Evolutionary conservation across 2,888 invertebrate genomes (phyloP), one percentile per base, ranked within the genome.

Genomic region (Noctua fimbriata): DNA sequence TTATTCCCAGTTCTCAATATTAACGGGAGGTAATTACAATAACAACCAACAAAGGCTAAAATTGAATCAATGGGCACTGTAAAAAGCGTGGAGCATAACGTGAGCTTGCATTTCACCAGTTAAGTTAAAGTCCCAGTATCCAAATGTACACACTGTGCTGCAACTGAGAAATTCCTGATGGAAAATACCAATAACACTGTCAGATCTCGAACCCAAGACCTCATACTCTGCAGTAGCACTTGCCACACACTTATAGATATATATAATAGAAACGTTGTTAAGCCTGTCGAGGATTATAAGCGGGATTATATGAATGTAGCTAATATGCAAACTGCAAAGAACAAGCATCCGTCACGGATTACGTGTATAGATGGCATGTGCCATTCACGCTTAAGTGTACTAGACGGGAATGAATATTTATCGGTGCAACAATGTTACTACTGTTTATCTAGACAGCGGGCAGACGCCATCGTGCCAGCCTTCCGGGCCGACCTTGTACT

Each of bases 391-490:
- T 63, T 21, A 76, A 80, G 44, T 66, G 70, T 63, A 71, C 60
- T 63, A 82, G 86, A 72, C 73, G 60, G 74, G 41, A 66, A 84
- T 84, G 69, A 83, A 87, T 85, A 83, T 83, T 72, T 69, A 76
- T 79, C 60, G 44, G 9, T 75, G 79, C 73, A 75, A 76, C 79
- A 58, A 32, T 85, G 87, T 82, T 72, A 76, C 73, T 52, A 79
- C 32, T 76, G 69, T 73, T 77, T 76, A 86, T 82, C 86, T 83
- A 87, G 83, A 88, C 88, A 58, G 73, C 74, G 47, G 55, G 67
- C 83, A 87, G 87, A 88, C 87, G 73, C 49, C 66, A 80, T 76
- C 78, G 86, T 88, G 70, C 49, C 66, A 80, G 80, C 76, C 76
- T 79, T 81, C 79, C 76, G 66, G 66, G 72, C n/a, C 76, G 70